Evolutionary conservation across 1,140 invertebrate species (phyloP).

Genomic region (Cecropterus lyciades): DNA sequence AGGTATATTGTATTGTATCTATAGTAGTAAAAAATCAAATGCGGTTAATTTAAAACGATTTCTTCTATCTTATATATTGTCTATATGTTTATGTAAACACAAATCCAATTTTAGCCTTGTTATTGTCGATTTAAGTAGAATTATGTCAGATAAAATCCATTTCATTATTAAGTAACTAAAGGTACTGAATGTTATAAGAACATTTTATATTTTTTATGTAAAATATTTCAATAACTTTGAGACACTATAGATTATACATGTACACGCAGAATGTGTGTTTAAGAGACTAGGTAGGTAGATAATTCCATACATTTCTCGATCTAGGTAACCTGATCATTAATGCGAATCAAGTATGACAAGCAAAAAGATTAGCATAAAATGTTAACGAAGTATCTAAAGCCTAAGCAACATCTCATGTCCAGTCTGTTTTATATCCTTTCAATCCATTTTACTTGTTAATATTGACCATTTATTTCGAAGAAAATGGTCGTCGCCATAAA

Average conservation of each 20-base stretch:
- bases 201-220: too few species aligned
- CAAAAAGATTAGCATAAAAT: constrained; percentile 22
- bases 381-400: constrained; percentile 13
- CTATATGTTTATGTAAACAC: too few species aligned
- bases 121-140: too few species aligned
- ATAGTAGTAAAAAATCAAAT: too few species aligned
- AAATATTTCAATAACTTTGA: neutral
- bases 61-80: too few species aligned
- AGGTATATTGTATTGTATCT: too few species aligned
- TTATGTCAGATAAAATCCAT: too few species aligned
- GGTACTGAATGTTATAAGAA: too few species aligned
- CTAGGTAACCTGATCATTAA: constrained; percentile 8
- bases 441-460: constrained; percentile 24
- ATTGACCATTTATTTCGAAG: constrained; percentile 27
- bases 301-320: neutral
- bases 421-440: constrained; percentile 19
- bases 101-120: too few species aligned
- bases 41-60: too few species aligned
- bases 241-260: neutral
- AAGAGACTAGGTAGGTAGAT: neutral
- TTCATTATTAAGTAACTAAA: too few species aligned
- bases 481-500: constrained; percentile 45
- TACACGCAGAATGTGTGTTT: too few species aligned
- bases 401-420: constrained; percentile 6
- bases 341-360: constrained; percentile 11